These are phyloP conservation scores for Uromys caudimaculatus DNA, from an alignment of 2,797 vertebrate species.

Conservation along the genomic window DNA sequence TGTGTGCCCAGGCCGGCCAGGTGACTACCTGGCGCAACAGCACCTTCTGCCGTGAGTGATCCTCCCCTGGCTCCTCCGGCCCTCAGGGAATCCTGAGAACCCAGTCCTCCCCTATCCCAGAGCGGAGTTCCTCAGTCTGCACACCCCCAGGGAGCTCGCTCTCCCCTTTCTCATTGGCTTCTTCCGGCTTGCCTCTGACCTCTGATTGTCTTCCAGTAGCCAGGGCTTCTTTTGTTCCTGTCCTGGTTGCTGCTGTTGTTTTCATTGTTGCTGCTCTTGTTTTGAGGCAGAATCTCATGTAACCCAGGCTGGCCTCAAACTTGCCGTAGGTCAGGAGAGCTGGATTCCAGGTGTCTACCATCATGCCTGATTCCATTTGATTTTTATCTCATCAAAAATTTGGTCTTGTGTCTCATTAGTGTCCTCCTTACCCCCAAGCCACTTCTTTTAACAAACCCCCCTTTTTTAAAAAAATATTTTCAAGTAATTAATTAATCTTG, in stretches of 20 bases:
- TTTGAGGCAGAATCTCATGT: background rate
- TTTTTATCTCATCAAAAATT: background rate
- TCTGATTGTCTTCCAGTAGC: background rate
- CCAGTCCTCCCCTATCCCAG: background rate
- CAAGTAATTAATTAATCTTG: too few species aligned
- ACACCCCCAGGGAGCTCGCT: background rate
- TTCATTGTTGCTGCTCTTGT: background rate
- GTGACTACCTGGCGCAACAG: slow-evolving; percentile 89
- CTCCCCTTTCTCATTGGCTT: background rate
- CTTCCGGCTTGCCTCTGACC: background rate
- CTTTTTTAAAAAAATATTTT: background rate
- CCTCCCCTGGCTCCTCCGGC: background rate
- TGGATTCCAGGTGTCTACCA: background rate
- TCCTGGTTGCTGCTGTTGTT: background rate
- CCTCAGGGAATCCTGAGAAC: background rate
- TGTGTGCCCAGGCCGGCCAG: slow-evolving; percentile 89
- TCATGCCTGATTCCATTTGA: background rate
- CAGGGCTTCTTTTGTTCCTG: background rate
- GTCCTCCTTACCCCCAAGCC: background rate
- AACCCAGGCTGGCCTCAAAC: background rate
- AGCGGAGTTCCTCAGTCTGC: background rate
- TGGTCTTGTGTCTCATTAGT: background rate
- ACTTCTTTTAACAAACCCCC: background rate
- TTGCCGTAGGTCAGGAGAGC: background rate
- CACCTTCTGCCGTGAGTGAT: slow-evolving; percentile 91